phyloP scores from a whole-genome alignment of 2,888 invertebrate genomes.

The Eilema griseolum region DNA sequence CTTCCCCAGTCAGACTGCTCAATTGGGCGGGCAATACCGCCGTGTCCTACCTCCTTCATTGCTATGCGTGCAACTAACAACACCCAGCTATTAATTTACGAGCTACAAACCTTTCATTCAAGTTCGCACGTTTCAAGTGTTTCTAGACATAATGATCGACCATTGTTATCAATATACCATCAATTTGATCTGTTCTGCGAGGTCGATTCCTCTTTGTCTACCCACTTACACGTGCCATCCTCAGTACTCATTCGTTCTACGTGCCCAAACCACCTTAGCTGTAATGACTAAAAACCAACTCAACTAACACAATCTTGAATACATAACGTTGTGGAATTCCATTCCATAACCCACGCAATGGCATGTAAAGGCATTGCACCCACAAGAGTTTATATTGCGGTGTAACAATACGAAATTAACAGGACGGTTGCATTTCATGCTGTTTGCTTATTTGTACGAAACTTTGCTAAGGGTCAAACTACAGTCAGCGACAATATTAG shows the following conservation, averaged over 20 bases:
- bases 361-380: slow-evolving; percentile 56
- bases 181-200: neutral
- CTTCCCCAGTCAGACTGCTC: no score
- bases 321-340: slow-evolving; percentile 15
- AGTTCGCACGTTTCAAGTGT: no score
- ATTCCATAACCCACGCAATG: slow-evolving; percentile 39
- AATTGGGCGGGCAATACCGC: no score
- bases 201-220: neutral
- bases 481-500: neutral
- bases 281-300: neutral
- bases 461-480: neutral
- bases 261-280: neutral
- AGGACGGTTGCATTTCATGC: slow-evolving; percentile 1
- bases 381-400: slow-evolving; percentile 34
- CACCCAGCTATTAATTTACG: no score
- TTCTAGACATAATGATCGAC: no score
- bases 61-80: no score
- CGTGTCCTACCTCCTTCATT: no score
- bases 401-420: slow-evolving; percentile 60
- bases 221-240: neutral
- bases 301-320: slow-evolving; percentile 33
- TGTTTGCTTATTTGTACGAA: neutral
- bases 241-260: neutral
- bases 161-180: neutral
- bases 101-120: neutral